phyloP scores from a whole-genome alignment of 2,113 vertebrate species.

The Gasterosteus nipponicus region DNA sequence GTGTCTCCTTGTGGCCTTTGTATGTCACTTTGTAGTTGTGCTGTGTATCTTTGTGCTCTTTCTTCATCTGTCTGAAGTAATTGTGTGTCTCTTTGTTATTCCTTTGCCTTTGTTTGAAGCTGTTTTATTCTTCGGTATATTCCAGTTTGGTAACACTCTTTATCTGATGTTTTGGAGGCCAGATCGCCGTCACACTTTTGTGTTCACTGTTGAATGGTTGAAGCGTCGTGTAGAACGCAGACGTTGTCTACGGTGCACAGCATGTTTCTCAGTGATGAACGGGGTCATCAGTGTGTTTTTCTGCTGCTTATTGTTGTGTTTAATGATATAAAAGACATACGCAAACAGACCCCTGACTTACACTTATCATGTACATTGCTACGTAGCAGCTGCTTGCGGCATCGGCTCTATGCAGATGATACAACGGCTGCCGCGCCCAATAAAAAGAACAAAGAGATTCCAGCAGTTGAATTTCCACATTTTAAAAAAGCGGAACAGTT shows the following conservation, averaged over 20 bases:
- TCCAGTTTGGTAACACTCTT: neutral
- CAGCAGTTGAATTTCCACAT: neutral
- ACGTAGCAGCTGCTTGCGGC: neutral
- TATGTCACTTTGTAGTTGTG: no score
- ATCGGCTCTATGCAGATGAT: neutral
- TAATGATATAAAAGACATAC: neutral
- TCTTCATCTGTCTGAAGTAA: neutral
- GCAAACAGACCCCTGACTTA: neutral
- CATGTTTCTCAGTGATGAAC: neutral
- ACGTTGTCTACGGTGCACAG: neutral
- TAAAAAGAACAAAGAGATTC: neutral
- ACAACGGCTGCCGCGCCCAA: neutral
- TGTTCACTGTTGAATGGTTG: neutral
- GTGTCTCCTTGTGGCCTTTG: neutral
- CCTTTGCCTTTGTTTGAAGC: neutral
- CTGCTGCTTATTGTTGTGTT: neutral
- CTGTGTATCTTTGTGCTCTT: neutral
- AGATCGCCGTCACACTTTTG: neutral
- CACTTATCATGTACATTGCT: neutral
- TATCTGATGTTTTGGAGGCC: neutral
- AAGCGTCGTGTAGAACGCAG: neutral
- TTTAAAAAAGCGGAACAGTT: neutral
- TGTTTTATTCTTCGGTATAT: neutral
- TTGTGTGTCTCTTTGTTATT: neutral
- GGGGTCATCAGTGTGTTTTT: neutral